These are phyloP conservation scores for Panagrolaimus sp. DNA, from an alignment of 1,140 invertebrate species.

Conservation along the genomic window DNA sequence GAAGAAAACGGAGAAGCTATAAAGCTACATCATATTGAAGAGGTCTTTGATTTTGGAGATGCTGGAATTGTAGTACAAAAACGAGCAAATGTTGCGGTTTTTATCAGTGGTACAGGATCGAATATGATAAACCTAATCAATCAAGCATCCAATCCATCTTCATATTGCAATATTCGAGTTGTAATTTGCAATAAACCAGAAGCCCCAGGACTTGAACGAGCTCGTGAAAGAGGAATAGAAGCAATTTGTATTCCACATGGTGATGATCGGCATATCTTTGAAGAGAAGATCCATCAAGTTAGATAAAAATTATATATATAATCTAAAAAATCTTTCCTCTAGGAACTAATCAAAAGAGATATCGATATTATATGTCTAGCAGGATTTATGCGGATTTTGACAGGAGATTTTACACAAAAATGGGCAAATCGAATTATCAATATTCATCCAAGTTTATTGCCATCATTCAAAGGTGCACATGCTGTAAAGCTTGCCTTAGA, in stretches of 20 bases:
- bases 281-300: slow-evolving; percentile 25
- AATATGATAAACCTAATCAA: slow-evolving; percentile 7
- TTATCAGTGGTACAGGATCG: slow-evolving; percentile 2
- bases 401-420: slow-evolving; percentile 62
- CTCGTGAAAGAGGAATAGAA: slow-evolving; percentile 69
- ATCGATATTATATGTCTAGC: slow-evolving; percentile 87
- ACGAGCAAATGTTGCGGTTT: neutral
- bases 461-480: slow-evolving; percentile 79
- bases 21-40: neutral
- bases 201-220: slow-evolving; percentile 68
- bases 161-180: slow-evolving; percentile 56
- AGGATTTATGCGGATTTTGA: slow-evolving; percentile 91
- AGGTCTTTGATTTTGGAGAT: neutral
- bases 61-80: neutral
- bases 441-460: slow-evolving; percentile 86
- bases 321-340: slow-evolving; percentile 23
- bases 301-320: neutral
- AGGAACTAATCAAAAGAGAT: slow-evolving; percentile 65
- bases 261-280: slow-evolving; percentile 28
- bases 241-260: slow-evolving; percentile 37
- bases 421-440: slow-evolving; percentile 83
- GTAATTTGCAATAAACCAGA: slow-evolving; percentile 77
- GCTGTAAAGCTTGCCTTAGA: slow-evolving; percentile 78
- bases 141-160: neutral
- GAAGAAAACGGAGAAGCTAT: slow-evolving; percentile 3